A percentile compares a stretch with the other conserved stretches of the same genome.
Evolutionary conservation across 2,888 invertebrate genomes (phyloP).

Genomic region (Sceliomorpha sp.): DNA sequence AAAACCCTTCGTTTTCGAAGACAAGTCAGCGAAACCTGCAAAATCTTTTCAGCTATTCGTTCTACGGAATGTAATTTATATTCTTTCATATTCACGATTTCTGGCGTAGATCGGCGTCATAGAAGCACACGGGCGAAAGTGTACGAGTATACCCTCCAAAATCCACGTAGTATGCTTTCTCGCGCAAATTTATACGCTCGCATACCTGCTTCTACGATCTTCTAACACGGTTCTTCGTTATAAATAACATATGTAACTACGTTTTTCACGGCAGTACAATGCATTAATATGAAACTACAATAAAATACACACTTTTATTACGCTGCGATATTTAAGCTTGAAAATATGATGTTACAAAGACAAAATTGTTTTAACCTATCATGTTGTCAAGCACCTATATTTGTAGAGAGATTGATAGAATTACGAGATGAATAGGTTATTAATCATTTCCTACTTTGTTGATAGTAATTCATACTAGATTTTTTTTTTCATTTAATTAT

Average conservation of each 20-base stretch:
- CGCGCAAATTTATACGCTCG: slow-evolving; percentile 36
- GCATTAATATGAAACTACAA: no score
- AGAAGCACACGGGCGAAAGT: slow-evolving; percentile 22
- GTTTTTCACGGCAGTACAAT: slow-evolving; percentile 38
- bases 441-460: no score
- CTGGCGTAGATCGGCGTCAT: slow-evolving; percentile 26
- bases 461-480: no score
- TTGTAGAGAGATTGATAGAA: no score
- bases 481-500: no score
- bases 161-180: slow-evolving; percentile 17
- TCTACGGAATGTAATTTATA: slow-evolving; percentile 69
- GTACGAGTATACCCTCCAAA: no score
- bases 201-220: slow-evolving; percentile 31
- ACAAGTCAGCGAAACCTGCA: slow-evolving; percentile 64
- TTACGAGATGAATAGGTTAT: no score
- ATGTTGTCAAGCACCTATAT: no score
- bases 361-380: no score
- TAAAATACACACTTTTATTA: slow-evolving; percentile 25
- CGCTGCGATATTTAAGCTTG: slow-evolving; percentile 28
- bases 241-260: slow-evolving; percentile 34
- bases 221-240: slow-evolving; percentile 41
- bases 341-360: no score
- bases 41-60: slow-evolving; percentile 72
- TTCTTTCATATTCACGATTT: slow-evolving; percentile 72
- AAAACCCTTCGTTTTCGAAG: slow-evolving; percentile 59